Conservation (phyloP, 2,888 invertebrate species). For the Agrochola circellaris region DNA sequence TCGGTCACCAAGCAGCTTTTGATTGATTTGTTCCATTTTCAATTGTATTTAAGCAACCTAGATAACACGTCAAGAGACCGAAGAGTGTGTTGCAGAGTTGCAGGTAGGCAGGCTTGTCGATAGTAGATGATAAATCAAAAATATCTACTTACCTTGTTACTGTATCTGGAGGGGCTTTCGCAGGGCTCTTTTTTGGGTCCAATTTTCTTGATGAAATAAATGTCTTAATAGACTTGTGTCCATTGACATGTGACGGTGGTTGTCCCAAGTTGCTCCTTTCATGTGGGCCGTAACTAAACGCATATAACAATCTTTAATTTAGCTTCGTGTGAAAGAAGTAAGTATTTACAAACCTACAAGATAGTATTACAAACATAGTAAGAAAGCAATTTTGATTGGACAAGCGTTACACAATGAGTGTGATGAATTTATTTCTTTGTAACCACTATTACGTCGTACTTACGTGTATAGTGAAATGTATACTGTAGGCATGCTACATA, state of each 20-base stretch:
- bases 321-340: neutral
- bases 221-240: neutral
- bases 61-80: neutral
- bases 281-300: neutral
- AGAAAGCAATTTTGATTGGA: neutral
- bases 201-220: slow-evolving; percentile 1
- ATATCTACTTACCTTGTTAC: neutral
- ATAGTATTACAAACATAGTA: slow-evolving; percentile 1
- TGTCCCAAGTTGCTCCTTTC: neutral
- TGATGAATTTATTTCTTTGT: neutral
- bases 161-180: neutral
- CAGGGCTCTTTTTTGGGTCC: neutral
- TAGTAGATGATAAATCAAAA: neutral
- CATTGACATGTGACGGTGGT: neutral
- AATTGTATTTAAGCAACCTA: neutral
- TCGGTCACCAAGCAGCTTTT: neutral
- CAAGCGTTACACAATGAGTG: slow-evolving; percentile 1
- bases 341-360: slow-evolving; percentile 4
- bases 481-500: neutral
- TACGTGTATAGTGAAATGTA: neutral
- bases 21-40: neutral
- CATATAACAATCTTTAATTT: neutral
- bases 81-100: neutral
- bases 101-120: neutral
- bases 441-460: slow-evolving; percentile 12